These are phyloP conservation scores for Acanthochromis polyacanthus DNA, from an alignment of 2,113 vertebrate species.

Conservation along the genomic window DNA sequence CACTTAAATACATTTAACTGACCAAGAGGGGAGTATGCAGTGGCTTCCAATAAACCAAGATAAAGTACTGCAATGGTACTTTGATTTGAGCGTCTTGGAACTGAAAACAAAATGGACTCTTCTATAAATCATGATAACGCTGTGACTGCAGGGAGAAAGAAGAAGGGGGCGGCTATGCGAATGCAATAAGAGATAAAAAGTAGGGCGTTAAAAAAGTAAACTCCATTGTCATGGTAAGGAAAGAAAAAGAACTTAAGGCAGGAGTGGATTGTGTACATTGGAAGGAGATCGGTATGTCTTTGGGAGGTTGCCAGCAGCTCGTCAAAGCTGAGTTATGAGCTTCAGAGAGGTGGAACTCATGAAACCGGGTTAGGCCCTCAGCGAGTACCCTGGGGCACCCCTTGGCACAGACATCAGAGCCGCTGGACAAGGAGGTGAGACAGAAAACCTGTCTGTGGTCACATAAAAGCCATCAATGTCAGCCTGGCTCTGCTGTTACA, in stretches of 20 bases:
- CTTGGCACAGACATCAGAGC: conserved; percentile 80
- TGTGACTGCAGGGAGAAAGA: conserved; percentile 70
- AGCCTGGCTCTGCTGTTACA: conserved; percentile 86
- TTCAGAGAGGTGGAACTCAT: conserved; percentile 80
- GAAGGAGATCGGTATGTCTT: conserved; percentile 60
- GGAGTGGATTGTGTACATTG: conserved; percentile 82
- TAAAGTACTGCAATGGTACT: conserved; percentile 75
- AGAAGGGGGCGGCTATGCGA: conserved; percentile 56
- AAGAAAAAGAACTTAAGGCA: conserved; percentile 6
- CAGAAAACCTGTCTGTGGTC: conserved; percentile 84
- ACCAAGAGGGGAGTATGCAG: conserved; percentile 73
- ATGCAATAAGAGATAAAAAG: conserved; percentile 79
- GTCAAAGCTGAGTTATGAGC: conserved; percentile 80
- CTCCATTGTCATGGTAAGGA: conserved; percentile 76
- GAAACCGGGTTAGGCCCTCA: conserved; percentile 75
- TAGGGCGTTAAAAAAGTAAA: conserved; percentile 79
- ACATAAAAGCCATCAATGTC: conserved; percentile 85
- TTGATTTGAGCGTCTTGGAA: conserved; percentile 80
- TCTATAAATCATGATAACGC: conserved; percentile 82
- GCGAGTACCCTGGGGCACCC: conserved; percentile 76
- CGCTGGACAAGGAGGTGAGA: conserved; percentile 87
- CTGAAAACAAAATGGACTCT: conserved; percentile 81
- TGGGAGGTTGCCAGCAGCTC: conserved; percentile 79
- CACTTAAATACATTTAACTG: conserved; percentile 83
- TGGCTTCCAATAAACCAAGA: conserved; percentile 79